Conservation (phyloP, 2,888 invertebrate species). For the Alloscopus bannaensis region DNA sequence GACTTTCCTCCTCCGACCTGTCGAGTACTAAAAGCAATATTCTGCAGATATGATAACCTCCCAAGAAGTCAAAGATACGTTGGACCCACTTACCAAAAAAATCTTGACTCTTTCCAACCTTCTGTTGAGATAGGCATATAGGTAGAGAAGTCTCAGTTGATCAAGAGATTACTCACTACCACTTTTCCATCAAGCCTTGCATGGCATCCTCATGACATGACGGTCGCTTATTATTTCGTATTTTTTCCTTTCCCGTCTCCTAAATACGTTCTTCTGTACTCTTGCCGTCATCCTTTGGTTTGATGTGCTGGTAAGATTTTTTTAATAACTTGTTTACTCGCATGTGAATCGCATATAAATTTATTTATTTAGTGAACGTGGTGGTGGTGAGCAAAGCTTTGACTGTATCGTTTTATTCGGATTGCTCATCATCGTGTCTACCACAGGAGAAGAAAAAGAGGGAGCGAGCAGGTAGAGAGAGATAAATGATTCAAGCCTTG, state of each 20-base stretch:
- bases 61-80: constrained; percentile 39
- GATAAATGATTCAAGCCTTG: constrained; percentile 2
- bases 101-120: neutral
- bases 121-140: neutral
- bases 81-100: constrained; percentile 13
- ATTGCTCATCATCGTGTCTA: too few species aligned
- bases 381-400: constrained; percentile 5
- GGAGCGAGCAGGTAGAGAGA: too few species aligned
- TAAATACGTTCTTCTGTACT: neutral
- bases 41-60: constrained; percentile 43
- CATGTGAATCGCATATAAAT: constrained; percentile 61
- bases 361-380: constrained; percentile 45
- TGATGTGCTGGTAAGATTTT: constrained; percentile 22
- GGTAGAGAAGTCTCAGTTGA: neutral
- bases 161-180: neutral
- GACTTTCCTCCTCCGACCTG: too few species aligned
- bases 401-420: constrained; percentile 1
- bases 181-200: neutral
- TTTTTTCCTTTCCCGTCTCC: too few species aligned
- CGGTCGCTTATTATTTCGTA: too few species aligned
- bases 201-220: neutral
- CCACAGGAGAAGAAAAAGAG: too few species aligned
- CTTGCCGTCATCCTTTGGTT: constrained; percentile 1
- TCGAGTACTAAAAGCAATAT: neutral
- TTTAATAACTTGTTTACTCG: constrained; percentile 62